Evolutionary conservation across 2,113 vertebrate species (phyloP), one percentile per base, ranked within the genome.

Genomic region (Spermophilus dauricus): DNA sequence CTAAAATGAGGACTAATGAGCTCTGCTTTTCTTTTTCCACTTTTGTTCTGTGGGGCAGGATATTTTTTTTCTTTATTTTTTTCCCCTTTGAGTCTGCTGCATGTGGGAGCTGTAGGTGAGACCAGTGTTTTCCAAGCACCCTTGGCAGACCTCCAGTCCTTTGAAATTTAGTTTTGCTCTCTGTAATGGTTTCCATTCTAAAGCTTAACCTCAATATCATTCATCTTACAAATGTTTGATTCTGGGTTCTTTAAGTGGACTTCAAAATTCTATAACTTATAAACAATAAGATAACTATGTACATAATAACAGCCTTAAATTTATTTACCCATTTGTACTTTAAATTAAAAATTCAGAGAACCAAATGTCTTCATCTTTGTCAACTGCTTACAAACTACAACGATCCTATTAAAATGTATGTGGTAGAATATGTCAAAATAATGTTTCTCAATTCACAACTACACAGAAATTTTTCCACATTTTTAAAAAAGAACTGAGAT

Each of bases 171-270:
- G 17, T 14, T 89, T n/a, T 95, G 61, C 24, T 91, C 18, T 83
- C 51, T 85, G n/a, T 53, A 77, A 90, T 26, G 76, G 42, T 90
- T 92, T 97, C 91, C 58, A 28, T 70, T 75, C 67, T 67, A 48
- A 89, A 51, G 51, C 48, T 78, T 75, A 70, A 70, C 56, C 80
- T 83, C 72, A 80, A 14, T 37, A 45, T 80, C 94, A 89, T 92
- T 4, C 53, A 96, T 83, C 53, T 92, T 93, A 73, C 7, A 75
- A 87, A 32, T 67, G 20, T 53, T 82, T 69, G 61, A 8, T 81
- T 20, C 82, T 85, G 45, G 11, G 17, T 63, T 70, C 30, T 7
- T 80, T 86, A 76, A 91, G 70, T 37, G 28, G 39, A 65, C 3
- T 65, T 91, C 51, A 82, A 90, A 70, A 69, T 89, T 72, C 6